Base-by-base conservation (phyloP, 1,140 invertebrate genomes). In the Chrysomallon squamiferum region DNA sequence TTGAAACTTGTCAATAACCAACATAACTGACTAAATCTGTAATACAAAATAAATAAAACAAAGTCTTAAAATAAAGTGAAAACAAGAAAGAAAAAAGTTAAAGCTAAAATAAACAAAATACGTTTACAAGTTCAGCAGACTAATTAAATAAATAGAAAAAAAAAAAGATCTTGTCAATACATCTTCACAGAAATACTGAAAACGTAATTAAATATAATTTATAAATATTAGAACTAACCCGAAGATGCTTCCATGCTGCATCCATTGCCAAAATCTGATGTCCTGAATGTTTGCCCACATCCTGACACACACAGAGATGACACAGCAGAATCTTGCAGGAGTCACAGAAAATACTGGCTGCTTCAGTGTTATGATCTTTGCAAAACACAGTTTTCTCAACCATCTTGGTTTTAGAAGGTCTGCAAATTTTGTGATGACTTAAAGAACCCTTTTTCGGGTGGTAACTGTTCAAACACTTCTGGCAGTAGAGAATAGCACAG, bases 401-500 rank as follows among this genome's bases (percentile, higher is more conserved):
- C 0, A 30, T 43, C 25, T 62, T 65, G 11, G 60, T 47, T 35
- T 76, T 71, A 25, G 56, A 50, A 25, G 70, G 72, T 54, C 47
- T 66, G 25, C 63, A 41, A 0, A 79, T 59, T 54, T 68, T 69
- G 49, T 81, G 79, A 20, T 74, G 69, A 18, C 57, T 62, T 7
- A 81, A 64, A 9, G 76, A 62, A 29, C 81, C 79, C 11, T 75
- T 49, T 4, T 63, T 70, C 11, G 81, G 79, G 65, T 81, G 81
- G 60, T 70, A 80, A 15, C 62, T 91, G 71, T 96, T 93, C 2
- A 94, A 89, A 80, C 96, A 98, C 41, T 88, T 86, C 65, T 94
- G 92, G 85, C 96, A 98, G 82, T 97, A 97, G 47, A 94, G 89
- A 49, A 96, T 94, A 80, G 95, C 93, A 86, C 96, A 98, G 85